A percentile compares a stretch with the other conserved stretches of the same genome.
These are phyloP conservation scores for Otolemur garnettii DNA, from an alignment of 2,113 vertebrate species.

Conservation along the genomic window DNA sequence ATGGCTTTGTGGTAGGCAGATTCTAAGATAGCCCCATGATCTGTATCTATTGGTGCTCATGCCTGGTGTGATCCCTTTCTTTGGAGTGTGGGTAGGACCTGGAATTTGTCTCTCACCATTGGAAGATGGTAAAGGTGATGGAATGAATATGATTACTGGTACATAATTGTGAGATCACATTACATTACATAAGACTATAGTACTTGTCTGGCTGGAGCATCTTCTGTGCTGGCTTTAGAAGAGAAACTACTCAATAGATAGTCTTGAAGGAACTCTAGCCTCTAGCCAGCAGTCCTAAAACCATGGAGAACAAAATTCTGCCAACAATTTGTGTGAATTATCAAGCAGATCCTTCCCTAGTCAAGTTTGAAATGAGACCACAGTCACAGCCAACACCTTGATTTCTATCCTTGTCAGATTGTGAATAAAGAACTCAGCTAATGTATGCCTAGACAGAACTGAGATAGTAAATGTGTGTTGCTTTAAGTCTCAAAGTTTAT, in stretches of 20 bases:
- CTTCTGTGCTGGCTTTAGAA: not conserved
- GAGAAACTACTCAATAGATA: not conserved
- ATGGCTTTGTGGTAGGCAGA: not conserved
- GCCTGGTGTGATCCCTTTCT: not conserved
- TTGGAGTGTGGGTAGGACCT: not conserved
- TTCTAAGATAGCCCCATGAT: no score
- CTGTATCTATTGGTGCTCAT: not conserved
- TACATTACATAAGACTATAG: not conserved
- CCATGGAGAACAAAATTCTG: not conserved
- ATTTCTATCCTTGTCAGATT: not conserved
- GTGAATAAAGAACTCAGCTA: not conserved
- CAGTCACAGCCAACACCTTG: not conserved
- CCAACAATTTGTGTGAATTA: not conserved
- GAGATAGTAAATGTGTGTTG: not conserved
- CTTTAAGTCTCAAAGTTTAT: not conserved
- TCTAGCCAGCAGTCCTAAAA: not conserved
- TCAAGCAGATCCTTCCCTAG: not conserved
- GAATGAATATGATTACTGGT: not conserved
- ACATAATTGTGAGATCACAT: not conserved
- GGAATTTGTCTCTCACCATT: not conserved
- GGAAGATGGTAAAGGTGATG: not conserved
- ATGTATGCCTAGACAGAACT: not conserved
- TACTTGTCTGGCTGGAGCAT: not conserved
- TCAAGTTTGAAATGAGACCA: not conserved
- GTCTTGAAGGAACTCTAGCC: not conserved